phyloP scores from a whole-genome alignment of 2,113 vertebrate genomes.

The Chaetura pelagica region DNA sequence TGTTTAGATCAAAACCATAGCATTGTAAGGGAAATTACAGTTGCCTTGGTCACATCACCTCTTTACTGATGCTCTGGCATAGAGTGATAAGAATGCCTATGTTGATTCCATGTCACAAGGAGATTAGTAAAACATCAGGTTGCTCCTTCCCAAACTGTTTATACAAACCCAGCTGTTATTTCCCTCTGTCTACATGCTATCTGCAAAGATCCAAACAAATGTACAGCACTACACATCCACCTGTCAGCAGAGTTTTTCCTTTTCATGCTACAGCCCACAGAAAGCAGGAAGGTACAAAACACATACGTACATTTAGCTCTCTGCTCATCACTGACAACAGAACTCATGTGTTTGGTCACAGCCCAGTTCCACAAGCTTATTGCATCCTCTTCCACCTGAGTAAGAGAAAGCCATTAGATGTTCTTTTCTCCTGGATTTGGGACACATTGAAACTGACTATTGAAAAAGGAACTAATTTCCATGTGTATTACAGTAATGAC shows the following conservation, averaged over 20 bases:
- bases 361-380: constrained; percentile 93
- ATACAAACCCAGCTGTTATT: background rate
- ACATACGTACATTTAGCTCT: constrained; percentile 83
- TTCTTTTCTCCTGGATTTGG: background rate
- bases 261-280: background rate
- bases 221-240: background rate
- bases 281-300: background rate
- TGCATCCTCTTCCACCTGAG: constrained; percentile 86
- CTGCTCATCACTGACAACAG: constrained; percentile 77
- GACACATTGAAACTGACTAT: background rate
- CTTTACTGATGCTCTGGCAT: background rate
- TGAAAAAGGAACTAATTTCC: background rate
- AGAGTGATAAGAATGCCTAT: background rate
- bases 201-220: background rate
- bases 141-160: background rate
- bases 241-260: background rate
- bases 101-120: background rate
- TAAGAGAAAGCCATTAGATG: background rate
- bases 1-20: background rate
- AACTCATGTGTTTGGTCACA: constrained; percentile 77
- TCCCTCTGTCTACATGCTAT: background rate
- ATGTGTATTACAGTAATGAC: background rate
- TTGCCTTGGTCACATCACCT: background rate
- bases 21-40: background rate
- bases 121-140: background rate